Evolutionary conservation across 53 echinoderm and acorn worm genomes (phyloP).

Genomic region (Henricia sp.): DNA sequence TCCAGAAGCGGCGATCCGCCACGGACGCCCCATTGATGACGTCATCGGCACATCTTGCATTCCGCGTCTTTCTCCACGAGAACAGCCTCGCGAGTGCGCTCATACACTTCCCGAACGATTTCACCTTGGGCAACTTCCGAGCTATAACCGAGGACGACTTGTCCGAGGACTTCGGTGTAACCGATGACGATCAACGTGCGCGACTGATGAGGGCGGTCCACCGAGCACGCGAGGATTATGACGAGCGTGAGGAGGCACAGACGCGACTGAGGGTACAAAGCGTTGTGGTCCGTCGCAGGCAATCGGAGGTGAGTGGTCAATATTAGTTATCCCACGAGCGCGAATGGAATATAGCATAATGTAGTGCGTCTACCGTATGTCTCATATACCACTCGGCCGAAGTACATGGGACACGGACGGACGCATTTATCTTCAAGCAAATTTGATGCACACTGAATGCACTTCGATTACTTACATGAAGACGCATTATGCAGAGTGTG

Average conservation of each 20-base stretch:
- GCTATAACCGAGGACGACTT: constrained; percentile 96
- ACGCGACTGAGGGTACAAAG: constrained; percentile 37
- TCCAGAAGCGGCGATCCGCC: background rate
- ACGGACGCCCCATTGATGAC: background rate
- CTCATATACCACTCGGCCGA: too few relatives aligned
- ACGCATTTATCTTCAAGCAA: too few relatives aligned
- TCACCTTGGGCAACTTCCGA: constrained; percentile 91
- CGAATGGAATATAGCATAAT: too few relatives aligned
- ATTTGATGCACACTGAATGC: too few relatives aligned
- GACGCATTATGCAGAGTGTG: too few relatives aligned
- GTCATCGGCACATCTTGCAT: constrained; percentile 66
- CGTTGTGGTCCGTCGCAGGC: constrained; percentile 14
- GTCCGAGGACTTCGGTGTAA: constrained; percentile 78
- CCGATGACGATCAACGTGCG: constrained; percentile 56
- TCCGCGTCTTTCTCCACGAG: constrained; percentile 75
- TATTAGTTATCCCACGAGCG: too few relatives aligned
- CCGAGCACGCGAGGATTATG: constrained; percentile 81
- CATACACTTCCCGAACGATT: constrained; percentile 75
- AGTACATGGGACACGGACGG: too few relatives aligned
- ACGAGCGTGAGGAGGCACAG: constrained; percentile 75
- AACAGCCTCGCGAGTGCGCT: constrained; percentile 69
- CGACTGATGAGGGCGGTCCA: constrained; percentile 83
- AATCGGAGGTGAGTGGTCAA: constrained; percentile 51
- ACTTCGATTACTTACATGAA: too few relatives aligned
- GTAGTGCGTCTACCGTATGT: too few relatives aligned